Evolutionary conservation across 35 echinoderm and acorn worm genomes (phyloP).

Genomic region (Apostichopus japonicus): DNA sequence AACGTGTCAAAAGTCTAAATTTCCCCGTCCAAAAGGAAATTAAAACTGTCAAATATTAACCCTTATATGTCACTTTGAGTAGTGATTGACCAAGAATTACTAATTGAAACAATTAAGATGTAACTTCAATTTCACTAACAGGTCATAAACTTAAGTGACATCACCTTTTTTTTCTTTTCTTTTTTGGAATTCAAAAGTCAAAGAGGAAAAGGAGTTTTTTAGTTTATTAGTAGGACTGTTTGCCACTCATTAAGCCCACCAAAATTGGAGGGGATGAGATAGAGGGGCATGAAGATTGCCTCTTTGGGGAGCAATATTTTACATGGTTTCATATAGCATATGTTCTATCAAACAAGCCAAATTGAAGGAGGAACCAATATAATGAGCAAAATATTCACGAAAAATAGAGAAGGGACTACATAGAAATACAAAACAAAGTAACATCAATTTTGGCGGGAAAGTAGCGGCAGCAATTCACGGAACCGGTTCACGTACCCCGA

Average conservation of each 20-base stretch:
- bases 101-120: background rate
- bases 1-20: background rate
- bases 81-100: background rate
- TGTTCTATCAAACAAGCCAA: no score
- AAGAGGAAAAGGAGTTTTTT: no score
- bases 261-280: no score
- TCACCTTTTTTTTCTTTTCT: background rate
- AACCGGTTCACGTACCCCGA: no score
- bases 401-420: background rate
- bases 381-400: background rate
- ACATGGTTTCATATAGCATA: no score
- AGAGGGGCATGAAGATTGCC: no score
- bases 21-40: background rate
- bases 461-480: no score
- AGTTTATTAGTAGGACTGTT: no score
- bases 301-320: no score
- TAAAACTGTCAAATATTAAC: background rate
- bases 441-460: background rate
- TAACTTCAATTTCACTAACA: background rate
- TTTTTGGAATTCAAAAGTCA: no score
- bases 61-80: slow-evolving; percentile 11
- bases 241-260: no score
- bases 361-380: no score
- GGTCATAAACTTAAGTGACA: background rate
- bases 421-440: background rate